Evolutionary conservation across 2,113 vertebrate genomes (phyloP).

Genomic region (Dipodomys ordii): DNA sequence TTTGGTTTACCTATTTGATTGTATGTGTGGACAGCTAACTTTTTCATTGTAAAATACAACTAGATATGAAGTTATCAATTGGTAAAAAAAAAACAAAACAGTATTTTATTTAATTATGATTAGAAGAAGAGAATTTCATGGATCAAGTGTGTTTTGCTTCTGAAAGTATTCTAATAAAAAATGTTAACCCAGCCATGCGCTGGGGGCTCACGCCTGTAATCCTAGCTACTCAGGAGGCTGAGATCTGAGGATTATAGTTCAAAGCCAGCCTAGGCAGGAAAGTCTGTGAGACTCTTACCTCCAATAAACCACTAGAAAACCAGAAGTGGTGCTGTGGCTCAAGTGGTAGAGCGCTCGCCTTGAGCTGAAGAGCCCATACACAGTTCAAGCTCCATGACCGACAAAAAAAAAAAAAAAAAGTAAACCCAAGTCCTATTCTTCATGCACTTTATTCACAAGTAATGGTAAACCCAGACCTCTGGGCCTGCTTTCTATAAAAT

Average conservation of each 20-base stretch:
- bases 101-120: constrained; percentile 61
- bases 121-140: constrained; percentile 64
- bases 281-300: no score
- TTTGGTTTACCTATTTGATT: constrained; percentile 70
- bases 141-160: constrained; percentile 50
- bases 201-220: no score
- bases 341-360: no score
- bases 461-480: background rate
- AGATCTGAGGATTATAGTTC: no score
- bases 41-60: constrained; percentile 64
- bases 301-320: no score
- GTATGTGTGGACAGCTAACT: constrained; percentile 61
- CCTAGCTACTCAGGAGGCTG: no score
- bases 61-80: constrained; percentile 47
- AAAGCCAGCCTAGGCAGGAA: no score
- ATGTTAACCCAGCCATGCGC: no score
- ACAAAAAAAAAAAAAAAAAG: background rate
- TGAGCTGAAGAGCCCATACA: no score
- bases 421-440: constrained; percentile 21
- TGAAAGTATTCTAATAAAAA: constrained; percentile 43
- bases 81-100: constrained; percentile 48
- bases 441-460: background rate
- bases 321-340: no score
- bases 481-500: constrained; percentile 50
- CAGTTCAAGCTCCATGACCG: no score